These are phyloP conservation scores for Tachysurus fulvidraco DNA, from an alignment of 2,113 vertebrate genomes.

Conservation along the genomic window DNA sequence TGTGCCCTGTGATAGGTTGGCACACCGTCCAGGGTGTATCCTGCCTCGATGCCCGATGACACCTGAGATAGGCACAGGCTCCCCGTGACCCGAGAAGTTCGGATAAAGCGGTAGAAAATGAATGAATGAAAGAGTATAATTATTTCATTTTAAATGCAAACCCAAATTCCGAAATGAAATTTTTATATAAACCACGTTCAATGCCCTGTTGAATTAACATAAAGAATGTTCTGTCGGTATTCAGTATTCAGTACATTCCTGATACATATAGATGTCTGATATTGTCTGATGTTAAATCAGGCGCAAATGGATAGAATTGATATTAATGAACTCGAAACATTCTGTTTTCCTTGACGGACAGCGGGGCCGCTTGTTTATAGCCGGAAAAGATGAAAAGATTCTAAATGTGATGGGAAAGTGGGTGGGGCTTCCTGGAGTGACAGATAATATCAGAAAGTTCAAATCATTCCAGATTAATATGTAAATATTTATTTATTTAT, in stretches of 20 bases:
- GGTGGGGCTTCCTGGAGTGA: neutral
- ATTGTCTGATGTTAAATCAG: neutral
- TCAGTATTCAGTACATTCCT: neutral
- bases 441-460: neutral
- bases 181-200: neutral
- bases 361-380: neutral
- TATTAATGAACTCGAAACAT: neutral
- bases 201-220: neutral
- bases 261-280: neutral
- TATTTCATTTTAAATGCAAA: neutral
- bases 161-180: neutral
- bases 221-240: too few species aligned
- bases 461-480: too few species aligned
- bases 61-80: too few species aligned
- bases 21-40: too few species aligned
- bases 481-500: too few species aligned
- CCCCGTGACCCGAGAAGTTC: too few species aligned
- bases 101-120: too few species aligned
- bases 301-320: neutral
- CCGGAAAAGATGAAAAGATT: neutral
- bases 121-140: neutral
- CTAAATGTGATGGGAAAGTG: neutral
- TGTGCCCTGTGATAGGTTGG: too few species aligned
- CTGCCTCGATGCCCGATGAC: too few species aligned
- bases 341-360: neutral